Base-by-base conservation (phyloP, 2,888 invertebrate genomes). In the Microplitis deprimator region DNA sequence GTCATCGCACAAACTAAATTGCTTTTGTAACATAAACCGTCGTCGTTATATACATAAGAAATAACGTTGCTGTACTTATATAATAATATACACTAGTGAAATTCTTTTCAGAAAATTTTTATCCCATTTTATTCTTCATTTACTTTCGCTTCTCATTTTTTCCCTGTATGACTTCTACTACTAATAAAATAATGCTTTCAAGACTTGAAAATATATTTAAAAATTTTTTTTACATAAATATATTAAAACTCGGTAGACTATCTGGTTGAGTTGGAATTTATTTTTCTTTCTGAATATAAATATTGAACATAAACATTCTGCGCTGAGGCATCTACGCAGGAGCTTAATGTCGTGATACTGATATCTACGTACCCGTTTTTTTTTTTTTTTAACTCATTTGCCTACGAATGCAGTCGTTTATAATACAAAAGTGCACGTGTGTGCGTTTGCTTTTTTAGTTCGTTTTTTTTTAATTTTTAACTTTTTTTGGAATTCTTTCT, bases 1-100 rank as follows among this genome's bases (percentile, higher is more conserved):
- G 13, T 50, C 50, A 62, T 72, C 72, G 72, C n/a, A 67, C 76
- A 20, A 60, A 38, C 20, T 20, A 73, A 76, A 76, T 76, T 76
- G 72, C 76, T 74, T 67, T 20, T 74, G 61, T 68, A 72, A 72
- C 72, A 76, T 76, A 76, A 76, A 76, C 60, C 72, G 73, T 67
- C 67, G 17, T 13, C 13, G 6, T 50, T 50, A 13, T 50, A 13
- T 13, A 50, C 50, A 50, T 50, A 50, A 50, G 50, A 13, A 50
- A 50, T 50, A 50, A 7, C 13, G 13, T 6, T 8, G 13, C 8
- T 13, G 50, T 50, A 50, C 13, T 50, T 50, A 13, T 50, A 13
- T 50, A 50, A 40, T 68, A 72, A 72, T 68, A 76, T 76, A 76
- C 72, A 76, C 60, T 72, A 68, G 61, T 67, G 17, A 65, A 29